Percentiles rank a stretch among this genome's conserved stretches.
Evolutionary conservation across 2,888 invertebrate genomes (phyloP).

Genomic region (Thymelicus sylvestris): DNA sequence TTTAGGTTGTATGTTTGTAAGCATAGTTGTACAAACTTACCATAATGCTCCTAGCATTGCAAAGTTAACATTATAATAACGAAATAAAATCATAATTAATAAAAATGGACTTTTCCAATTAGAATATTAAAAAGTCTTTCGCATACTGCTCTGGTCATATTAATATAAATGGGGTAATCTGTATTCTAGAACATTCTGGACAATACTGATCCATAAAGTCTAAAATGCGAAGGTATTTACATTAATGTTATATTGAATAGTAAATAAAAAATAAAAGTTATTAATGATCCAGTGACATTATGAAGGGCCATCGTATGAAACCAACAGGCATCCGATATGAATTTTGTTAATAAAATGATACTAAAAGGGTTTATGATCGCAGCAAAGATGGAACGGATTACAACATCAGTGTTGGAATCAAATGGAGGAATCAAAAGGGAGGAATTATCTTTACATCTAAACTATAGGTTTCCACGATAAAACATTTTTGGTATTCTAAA

Average conservation of each 20-base stretch:
- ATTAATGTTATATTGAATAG: not conserved
- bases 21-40: too few species aligned
- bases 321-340: slow-evolving; percentile 26
- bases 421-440: slow-evolving; percentile 12
- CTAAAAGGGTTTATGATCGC: slow-evolving; percentile 18
- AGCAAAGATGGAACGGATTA: slow-evolving; percentile 11
- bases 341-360: slow-evolving; percentile 23
- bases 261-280: slow-evolving; percentile 3
- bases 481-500: slow-evolving; percentile 33
- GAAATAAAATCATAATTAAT: too few species aligned
- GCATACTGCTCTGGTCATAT: not conserved
- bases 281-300: slow-evolving; percentile 25
- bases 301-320: slow-evolving; percentile 26
- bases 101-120: too few species aligned
- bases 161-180: not conserved
- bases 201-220: not conserved
- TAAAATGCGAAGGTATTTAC: not conserved
- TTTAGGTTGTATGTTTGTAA: too few species aligned
- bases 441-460: slow-evolving; percentile 22
- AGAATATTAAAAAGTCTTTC: not conserved
- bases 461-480: slow-evolving; percentile 12
- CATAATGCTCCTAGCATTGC: not conserved
- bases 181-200: not conserved
- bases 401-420: slow-evolving; percentile 8
- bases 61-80: not conserved